phyloP scores from a whole-genome alignment of 2,888 invertebrate genomes.

The Phoenoteleia sp. region DNA sequence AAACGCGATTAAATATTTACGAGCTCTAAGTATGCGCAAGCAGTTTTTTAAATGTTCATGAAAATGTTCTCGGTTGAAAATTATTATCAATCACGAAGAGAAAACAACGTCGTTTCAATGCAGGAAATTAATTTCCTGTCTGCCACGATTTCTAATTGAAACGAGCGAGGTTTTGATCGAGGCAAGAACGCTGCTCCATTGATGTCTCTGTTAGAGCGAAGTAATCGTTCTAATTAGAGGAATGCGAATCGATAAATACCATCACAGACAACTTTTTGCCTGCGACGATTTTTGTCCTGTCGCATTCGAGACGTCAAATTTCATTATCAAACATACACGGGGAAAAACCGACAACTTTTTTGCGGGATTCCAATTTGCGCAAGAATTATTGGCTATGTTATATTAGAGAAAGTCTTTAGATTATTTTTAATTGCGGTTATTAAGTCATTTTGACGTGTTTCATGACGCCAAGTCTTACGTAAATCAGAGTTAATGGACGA shows the following conservation, averaged over 20 bases:
- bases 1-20: conserved; percentile 12
- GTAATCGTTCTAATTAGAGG: conserved; percentile 50
- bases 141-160: conserved; percentile 49
- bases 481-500: conserved; percentile 1
- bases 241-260: conserved; percentile 26
- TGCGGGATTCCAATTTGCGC: neutral
- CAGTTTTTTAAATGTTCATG: conserved; percentile 8
- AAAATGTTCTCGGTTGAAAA: conserved; percentile 35
- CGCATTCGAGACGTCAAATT: neutral
- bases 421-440: neutral
- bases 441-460: conserved; percentile 12
- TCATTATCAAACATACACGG: neutral
- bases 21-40: neutral
- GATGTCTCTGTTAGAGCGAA: conserved; percentile 35
- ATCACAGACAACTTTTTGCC: neutral
- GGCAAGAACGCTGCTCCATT: neutral
- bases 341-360: neutral
- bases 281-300: conserved; percentile 11
- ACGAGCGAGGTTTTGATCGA: conserved; percentile 54
- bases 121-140: conserved; percentile 62
- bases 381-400: neutral
- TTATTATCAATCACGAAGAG: conserved; percentile 27
- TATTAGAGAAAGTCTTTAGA: neutral
- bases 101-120: conserved; percentile 49
- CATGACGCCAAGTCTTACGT: conserved; percentile 2